Percentiles rank a stretch among this genome's conserved stretches.
These are phyloP conservation scores for Mythimna vitellina DNA, from an alignment of 2,888 invertebrate genomes.

Conservation along the genomic window DNA sequence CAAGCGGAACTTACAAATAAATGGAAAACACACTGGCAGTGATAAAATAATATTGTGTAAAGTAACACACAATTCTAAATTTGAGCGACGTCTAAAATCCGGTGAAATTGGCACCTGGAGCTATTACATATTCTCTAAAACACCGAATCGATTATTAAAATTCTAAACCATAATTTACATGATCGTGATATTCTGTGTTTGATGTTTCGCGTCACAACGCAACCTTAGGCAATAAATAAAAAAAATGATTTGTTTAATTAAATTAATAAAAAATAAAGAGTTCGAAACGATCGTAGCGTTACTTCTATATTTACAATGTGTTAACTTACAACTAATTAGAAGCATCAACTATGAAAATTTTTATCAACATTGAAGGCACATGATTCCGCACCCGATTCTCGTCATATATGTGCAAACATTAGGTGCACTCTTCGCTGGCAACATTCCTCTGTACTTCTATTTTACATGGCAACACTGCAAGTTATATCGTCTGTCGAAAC, in stretches of 20 bases:
- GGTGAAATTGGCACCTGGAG: slow-evolving; percentile 44
- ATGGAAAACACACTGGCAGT: slow-evolving; percentile 71
- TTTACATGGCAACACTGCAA: slow-evolving; percentile 70
- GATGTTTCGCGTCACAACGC: slow-evolving; percentile 67
- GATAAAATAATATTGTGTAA: slow-evolving; percentile 56
- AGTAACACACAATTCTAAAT: slow-evolving; percentile 41
- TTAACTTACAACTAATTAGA: slow-evolving; percentile 87
- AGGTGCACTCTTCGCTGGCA: slow-evolving; percentile 81
- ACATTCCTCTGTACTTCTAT: slow-evolving; percentile 72
- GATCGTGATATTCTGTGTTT: slow-evolving; percentile 59
- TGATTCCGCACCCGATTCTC: slow-evolving; percentile 89
- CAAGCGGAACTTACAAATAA: slow-evolving; percentile 63
- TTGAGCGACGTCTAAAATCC: slow-evolving; percentile 52
- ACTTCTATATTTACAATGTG: slow-evolving; percentile 87
- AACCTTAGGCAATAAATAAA: slow-evolving; percentile 86
- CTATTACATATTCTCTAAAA: slow-evolving; percentile 22
- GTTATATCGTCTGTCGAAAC: slow-evolving; percentile 63
- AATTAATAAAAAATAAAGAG: slow-evolving; percentile 88
- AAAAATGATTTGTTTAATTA: slow-evolving; percentile 79
- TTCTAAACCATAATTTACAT: slow-evolving; percentile 22
- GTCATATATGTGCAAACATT: slow-evolving; percentile 78
- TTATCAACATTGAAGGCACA: slow-evolving; percentile 91
- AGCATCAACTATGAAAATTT: slow-evolving; percentile 89
- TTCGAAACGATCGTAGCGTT: slow-evolving; percentile 84
- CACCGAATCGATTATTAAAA: slow-evolving; percentile 14